Evolutionary conservation across 1,140 invertebrate genomes (phyloP), one percentile per base, ranked within the genome.

Genomic region (Chionoecetes opilio): DNA sequence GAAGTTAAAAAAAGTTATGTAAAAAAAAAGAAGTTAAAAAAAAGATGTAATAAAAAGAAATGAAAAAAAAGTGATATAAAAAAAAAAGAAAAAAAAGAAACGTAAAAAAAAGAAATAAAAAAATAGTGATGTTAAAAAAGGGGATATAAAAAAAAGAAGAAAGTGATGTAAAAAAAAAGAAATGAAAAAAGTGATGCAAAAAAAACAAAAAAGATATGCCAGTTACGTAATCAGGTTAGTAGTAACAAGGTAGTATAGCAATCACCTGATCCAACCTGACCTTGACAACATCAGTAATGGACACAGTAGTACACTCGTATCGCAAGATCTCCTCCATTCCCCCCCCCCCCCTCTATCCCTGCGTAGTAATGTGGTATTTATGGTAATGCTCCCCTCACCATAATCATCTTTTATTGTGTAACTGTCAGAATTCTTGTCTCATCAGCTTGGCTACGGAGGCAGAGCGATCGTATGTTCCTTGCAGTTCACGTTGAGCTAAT

Each of bases 401-500:
- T 26, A 75, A 75, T 75, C n/a, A 75, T 75, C 63, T n/a, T 75
- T 75, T 75, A 75, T 75, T 75, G n/a, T 75, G 63, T 75, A 75
- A n/a, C 63, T 75, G 63, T 75, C 63, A 75, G n/a, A 75, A 75
- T 75, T n/a, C 63, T 75, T 26, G 63, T 75, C 63, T 75, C 63
- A 75, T 75, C 63, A 75, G 63, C 63, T 26, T 26, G 63, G 63
- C 6, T 26, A 75, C 21, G 6, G 63, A 75, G 26, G 63, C n/a
- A 5, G 21, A 26, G 11, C 63, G 9, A 75, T 75, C 63, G 63
- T 75, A 75, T 75, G 21, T 26, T 75, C 3, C 63, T 8, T 26
- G 63, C 21, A n/a, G n/a, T 0, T 21, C 21, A 75, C 11, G 63
- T 26, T 26, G 21, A 17, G 21, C 21, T n/a, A 14, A 46, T 5